These are phyloP conservation scores for Sicus ferrugineus DNA, from an alignment of 2,888 invertebrate genomes.

Conservation along the genomic window DNA sequence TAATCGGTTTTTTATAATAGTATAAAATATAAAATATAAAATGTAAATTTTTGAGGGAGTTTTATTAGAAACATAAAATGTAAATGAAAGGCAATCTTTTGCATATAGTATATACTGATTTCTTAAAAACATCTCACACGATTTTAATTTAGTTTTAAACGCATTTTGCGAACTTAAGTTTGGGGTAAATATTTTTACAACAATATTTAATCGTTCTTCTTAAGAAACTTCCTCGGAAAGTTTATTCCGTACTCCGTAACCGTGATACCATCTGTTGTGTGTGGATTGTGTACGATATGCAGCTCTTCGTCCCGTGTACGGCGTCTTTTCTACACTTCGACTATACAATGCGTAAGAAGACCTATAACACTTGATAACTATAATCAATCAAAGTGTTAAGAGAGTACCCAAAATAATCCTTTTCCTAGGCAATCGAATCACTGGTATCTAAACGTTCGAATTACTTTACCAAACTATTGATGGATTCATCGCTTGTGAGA, in stretches of 20 bases:
- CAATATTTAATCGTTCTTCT: conserved; percentile 27
- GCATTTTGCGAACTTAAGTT: too few species aligned
- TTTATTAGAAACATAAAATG: too few species aligned
- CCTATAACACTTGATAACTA: background rate
- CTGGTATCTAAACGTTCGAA: conserved; percentile 45
- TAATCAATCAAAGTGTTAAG: too few species aligned
- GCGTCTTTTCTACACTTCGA: conserved; percentile 46
- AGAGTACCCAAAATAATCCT: background rate
- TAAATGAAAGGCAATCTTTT: too few species aligned
- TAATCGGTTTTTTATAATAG: too few species aligned
- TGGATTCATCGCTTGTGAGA: conserved; percentile 43
- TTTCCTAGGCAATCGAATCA: conserved; percentile 48
- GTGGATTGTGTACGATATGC: conserved; percentile 32
- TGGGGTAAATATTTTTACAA: too few species aligned
- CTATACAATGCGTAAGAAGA: conserved; percentile 54
- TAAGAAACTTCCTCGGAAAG: conserved; percentile 45
- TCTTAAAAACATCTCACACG: too few species aligned
- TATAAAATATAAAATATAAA: too few species aligned
- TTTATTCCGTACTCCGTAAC: conserved; percentile 43
- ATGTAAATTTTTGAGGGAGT: too few species aligned
- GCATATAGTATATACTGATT: too few species aligned
- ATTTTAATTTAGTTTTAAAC: too few species aligned
- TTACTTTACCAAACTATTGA: conserved; percentile 41
- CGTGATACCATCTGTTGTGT: conserved; percentile 46
- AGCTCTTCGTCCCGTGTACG: conserved; percentile 41